Base-by-base conservation (phyloP, 2,113 vertebrate species). In the Corydoras maculifer region DNA sequence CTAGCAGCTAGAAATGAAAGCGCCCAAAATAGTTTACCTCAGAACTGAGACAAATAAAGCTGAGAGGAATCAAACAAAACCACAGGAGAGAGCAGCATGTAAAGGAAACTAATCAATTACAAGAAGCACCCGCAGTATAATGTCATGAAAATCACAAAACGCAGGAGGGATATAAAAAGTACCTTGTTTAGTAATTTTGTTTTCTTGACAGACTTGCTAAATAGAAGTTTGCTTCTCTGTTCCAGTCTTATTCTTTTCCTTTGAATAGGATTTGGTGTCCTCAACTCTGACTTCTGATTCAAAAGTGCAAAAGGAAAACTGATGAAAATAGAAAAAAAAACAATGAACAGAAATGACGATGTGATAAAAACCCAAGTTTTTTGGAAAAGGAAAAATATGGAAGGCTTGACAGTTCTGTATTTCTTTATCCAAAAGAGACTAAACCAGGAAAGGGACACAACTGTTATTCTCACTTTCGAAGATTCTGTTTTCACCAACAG, bases 391-490 rank as follows among this genome's bases (percentile, higher is more conserved):
- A 59, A 85, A 78, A 25, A 53, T 55, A 58, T 67, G 57, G 57
- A 67, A 78, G 75, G 82, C 65, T 70, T 78, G 70, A 15, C 70
- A 48, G 68, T 15, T 79, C 77, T 81, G 77, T 80, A 86, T 86
- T 80, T 82, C 75, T 82, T 79, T 85, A 86, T 83, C 85, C 83
- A 85, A 70, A 78, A 74, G 84, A 85, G 83, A 79, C 78, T 78
- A 76, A 86, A 82, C 82, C 87, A 81, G 81, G 84, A 85, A 84
- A 83, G 79, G 82, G 80, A 86, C 81, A 70, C 79, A 82, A 83
- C 86, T 80, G 80, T 83, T 81, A 82, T 82, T 85, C 84, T 85
- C 84, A 86, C 87, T 90, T 90, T 91, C 87, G 79, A 89, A 90
- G 89, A 90, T 80, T 84, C 83, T 82, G 82, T 79, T 79, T 82